Evolutionary conservation across 2,888 invertebrate species (phyloP).

Genomic region (Liopterus haemorrhoidalis): DNA sequence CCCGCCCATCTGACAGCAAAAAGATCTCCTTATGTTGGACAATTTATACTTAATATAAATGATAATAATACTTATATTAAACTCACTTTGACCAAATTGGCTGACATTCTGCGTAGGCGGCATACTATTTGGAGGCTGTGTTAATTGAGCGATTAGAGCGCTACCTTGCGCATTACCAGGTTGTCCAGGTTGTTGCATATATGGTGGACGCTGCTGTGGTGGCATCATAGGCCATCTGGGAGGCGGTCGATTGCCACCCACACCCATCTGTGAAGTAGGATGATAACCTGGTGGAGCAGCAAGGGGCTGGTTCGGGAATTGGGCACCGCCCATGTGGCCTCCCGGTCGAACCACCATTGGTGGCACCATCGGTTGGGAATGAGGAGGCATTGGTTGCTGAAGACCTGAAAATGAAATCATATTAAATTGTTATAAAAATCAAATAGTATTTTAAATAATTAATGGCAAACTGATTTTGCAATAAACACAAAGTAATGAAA

Average conservation of each 20-base stretch:
- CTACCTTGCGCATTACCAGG: conserved; percentile 47
- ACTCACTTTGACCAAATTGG: conserved; percentile 47
- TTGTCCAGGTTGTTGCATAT: conserved; percentile 36
- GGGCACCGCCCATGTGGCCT: conserved; percentile 16
- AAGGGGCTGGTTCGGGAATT: conserved; percentile 17
- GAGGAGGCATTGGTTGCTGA: conserved; percentile 31
- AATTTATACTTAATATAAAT: too few species aligned
- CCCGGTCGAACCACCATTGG: conserved; percentile 23
- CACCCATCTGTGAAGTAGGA: background rate
- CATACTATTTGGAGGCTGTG: conserved; percentile 52
- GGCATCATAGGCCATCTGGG: conserved; percentile 58
- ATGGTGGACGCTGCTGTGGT: conserved; percentile 49
- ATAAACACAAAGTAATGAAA: too few species aligned
- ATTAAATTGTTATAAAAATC: background rate
- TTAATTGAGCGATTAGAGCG: conserved; percentile 54
- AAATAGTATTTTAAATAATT: background rate
- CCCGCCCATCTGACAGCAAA: too few species aligned
- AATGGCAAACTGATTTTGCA: too few species aligned
- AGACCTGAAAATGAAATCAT: conserved; percentile 29
- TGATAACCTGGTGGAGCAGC: conserved; percentile 20
- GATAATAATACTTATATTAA: too few species aligned
- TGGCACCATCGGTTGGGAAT: conserved; percentile 34
- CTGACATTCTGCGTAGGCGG: conserved; percentile 44
- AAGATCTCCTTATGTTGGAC: too few species aligned
- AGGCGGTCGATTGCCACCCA: conserved; percentile 34